A percentile compares a stretch with the other conserved stretches of the same genome.
phyloP scores from a whole-genome alignment of 2,113 vertebrate genomes.

The Struthio camelus region DNA sequence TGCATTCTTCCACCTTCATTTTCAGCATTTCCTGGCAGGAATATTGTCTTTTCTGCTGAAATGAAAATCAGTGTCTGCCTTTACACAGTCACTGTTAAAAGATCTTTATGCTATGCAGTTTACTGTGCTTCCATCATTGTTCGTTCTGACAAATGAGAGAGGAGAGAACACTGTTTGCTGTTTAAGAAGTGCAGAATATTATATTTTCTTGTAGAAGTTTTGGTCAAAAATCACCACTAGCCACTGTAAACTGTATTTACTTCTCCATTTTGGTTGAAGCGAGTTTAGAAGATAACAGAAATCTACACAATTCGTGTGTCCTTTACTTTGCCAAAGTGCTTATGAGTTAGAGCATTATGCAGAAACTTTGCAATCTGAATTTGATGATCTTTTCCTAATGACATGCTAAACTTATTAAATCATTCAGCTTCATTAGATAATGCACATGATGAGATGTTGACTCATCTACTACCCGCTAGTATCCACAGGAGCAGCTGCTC shows the following conservation, averaged over 20 bases:
- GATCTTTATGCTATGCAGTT: not conserved
- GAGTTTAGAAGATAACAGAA: not conserved
- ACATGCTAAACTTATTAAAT: not conserved
- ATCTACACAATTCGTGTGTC: not conserved
- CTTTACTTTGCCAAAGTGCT: not conserved
- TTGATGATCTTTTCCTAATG: not conserved
- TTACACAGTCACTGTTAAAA: not conserved
- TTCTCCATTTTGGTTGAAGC: not conserved
- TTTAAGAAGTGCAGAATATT: not conserved
- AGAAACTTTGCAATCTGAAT: not conserved
- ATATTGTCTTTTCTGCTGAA: not conserved
- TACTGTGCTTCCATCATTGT: not conserved
- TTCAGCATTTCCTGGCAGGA: not conserved
- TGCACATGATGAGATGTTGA: conserved; percentile 3
- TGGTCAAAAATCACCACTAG: not conserved
- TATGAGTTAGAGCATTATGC: not conserved
- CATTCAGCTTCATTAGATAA: not conserved
- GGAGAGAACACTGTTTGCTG: not conserved
- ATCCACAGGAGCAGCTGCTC: not conserved
- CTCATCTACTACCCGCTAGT: not conserved
- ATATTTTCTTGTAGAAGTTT: not conserved
- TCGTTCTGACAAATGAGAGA: not conserved
- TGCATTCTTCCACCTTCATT: not conserved
- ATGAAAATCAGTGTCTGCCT: not conserved
- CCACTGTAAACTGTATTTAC: not conserved